Percentiles rank a stretch among this genome's conserved stretches.
phyloP scores from a whole-genome alignment of 1,140 invertebrate genomes.

The Drosophila kikkawai region DNA sequence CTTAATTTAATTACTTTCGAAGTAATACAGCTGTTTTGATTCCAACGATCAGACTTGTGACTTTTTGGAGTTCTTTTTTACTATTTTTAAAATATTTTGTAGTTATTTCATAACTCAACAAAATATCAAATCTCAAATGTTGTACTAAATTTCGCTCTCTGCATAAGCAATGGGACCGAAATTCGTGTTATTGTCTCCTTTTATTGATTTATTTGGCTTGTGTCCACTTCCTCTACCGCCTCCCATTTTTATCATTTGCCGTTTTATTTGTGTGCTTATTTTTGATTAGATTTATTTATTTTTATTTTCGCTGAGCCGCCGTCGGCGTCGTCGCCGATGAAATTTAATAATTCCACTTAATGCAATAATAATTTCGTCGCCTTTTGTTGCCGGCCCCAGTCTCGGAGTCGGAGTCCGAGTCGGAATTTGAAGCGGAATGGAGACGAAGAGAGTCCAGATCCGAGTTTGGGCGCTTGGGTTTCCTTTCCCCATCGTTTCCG shows the following conservation, averaged over 20 bases:
- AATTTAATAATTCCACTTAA: constrained; percentile 84
- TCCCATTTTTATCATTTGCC: constrained; percentile 61
- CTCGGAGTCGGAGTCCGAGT: background rate
- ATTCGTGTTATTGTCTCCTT: constrained; percentile 48
- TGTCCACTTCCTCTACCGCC: constrained; percentile 23
- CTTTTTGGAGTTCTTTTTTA: no score
- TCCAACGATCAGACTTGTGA: background rate
- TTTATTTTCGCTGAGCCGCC: constrained; percentile 76
- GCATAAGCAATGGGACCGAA: constrained; percentile 11
- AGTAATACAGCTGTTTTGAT: no score
- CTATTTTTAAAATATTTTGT: no score
- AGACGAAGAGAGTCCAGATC: background rate
- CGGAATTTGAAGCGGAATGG: background rate
- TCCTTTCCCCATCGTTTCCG: constrained; percentile 36
- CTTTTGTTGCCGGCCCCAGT: constrained; percentile 65
- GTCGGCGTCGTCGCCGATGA: constrained; percentile 63
- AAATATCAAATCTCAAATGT: no score
- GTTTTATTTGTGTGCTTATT: constrained; percentile 83
- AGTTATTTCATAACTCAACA: no score
- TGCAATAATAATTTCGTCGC: constrained; percentile 84
- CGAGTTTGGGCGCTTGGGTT: background rate
- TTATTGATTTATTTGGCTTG: constrained; percentile 60
- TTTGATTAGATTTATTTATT: constrained; percentile 84
- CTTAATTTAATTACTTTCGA: background rate
- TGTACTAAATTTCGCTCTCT: constrained; percentile 5